Evolutionary conservation across 2,888 invertebrate genomes (phyloP).

Genomic region (Timema cristinae): DNA sequence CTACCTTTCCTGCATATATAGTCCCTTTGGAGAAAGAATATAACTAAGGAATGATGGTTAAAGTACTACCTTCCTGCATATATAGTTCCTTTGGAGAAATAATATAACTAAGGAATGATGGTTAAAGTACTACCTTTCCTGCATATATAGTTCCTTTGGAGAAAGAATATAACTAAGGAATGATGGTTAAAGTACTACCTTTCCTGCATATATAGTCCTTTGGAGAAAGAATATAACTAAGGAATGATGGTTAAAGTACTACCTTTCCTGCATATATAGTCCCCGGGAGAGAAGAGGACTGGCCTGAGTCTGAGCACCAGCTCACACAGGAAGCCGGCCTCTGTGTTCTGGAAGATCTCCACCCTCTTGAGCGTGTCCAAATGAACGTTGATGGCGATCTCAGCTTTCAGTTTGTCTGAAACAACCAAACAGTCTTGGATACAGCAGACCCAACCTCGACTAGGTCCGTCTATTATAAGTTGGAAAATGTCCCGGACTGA

Average conservation of each 20-base stretch:
- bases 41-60: not conserved
- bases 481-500: too few relatives aligned
- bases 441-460: too few relatives aligned
- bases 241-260: constrained; percentile 35
- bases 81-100: not conserved
- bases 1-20: not conserved
- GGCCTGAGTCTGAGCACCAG: constrained; percentile 90
- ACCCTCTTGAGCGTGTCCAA: constrained; percentile 95
- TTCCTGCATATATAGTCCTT: not conserved
- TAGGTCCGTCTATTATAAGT: too few relatives aligned
- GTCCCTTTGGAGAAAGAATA: not conserved
- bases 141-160: not conserved
- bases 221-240: not conserved
- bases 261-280: constrained; percentile 99
- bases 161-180: too few relatives aligned
- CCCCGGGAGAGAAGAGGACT: constrained; percentile 96
- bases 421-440: constrained; percentile 21
- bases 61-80: constrained; percentile 2
- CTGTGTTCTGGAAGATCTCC: constrained; percentile 99
- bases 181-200: constrained; percentile 51
- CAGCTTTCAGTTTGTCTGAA: constrained; percentile 92
- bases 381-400: constrained; percentile 99
- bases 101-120: too few relatives aligned
- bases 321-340: constrained; percentile 97
- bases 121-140: not conserved